Evolutionary conservation across 2,797 vertebrate species (phyloP).

Genomic region (Pygocentrus nattereri): DNA sequence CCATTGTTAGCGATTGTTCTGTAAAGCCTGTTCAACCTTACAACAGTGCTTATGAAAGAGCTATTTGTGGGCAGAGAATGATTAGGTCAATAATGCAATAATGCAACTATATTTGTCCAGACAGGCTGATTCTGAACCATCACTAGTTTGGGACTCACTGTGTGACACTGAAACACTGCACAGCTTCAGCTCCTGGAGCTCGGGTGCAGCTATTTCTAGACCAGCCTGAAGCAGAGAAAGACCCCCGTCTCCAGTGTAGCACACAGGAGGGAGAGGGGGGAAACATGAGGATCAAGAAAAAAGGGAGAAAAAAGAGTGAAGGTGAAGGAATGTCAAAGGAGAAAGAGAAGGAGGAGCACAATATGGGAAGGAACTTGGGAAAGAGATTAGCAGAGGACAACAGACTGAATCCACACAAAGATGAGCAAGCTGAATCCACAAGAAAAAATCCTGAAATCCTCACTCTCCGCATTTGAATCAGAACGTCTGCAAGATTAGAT

Average conservation of each 20-base stretch:
- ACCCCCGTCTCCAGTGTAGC: slow-evolving; percentile 11
- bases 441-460: background rate
- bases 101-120: background rate
- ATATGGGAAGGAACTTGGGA: background rate
- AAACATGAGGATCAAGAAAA: background rate
- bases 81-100: too few relatives aligned
- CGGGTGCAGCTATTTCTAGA: slow-evolving; percentile 44
- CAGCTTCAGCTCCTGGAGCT: background rate
- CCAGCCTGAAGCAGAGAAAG: slow-evolving; percentile 36
- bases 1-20: background rate
- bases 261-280: background rate
- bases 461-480: background rate
- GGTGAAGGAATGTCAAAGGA: background rate
- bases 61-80: background rate
- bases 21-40: background rate
- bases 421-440: background rate
- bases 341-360: background rate
- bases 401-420: background rate
- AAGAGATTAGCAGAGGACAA: background rate
- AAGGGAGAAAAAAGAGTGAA: slow-evolving; percentile 20
- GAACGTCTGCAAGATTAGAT: background rate
- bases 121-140: background rate
- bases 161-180: background rate
- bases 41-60: background rate
- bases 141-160: background rate